Conservation (phyloP, 2,113 vertebrate species). For the Panthera tigris region DNA sequence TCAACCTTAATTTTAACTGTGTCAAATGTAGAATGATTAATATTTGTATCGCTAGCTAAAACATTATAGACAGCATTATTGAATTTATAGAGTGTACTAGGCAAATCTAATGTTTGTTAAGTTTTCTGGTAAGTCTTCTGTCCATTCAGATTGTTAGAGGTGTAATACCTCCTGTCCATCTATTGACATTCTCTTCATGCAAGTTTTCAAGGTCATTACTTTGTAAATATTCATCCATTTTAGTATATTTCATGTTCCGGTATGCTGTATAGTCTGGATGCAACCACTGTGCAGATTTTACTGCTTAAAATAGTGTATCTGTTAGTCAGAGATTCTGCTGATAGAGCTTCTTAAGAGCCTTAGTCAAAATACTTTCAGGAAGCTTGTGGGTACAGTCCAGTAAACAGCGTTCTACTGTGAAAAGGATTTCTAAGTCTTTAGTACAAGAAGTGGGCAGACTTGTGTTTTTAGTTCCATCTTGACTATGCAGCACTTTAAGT, state of each 20-base stretch:
- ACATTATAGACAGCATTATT: neutral
- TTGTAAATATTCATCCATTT: constrained; percentile 68
- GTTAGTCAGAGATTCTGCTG: constrained; percentile 82
- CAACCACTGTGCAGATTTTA: constrained; percentile 87
- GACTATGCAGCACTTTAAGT: constrained; percentile 77
- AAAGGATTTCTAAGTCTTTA: constrained; percentile 80
- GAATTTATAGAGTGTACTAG: neutral
- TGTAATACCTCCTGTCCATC: neutral
- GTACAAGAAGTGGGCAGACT: constrained; percentile 82
- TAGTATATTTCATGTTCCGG: constrained; percentile 73
- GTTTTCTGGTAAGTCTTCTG: constrained; percentile 4
- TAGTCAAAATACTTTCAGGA: constrained; percentile 84
- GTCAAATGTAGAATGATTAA: neutral
- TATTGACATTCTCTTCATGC: constrained; percentile 64
- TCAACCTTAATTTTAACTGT: constrained; percentile 35
- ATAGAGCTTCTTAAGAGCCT: constrained; percentile 80
- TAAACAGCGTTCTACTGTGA: constrained; percentile 85
- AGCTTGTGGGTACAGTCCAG: constrained; percentile 82
- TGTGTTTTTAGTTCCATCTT: constrained; percentile 83
- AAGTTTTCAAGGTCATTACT: constrained; percentile 74
- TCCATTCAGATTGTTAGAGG: neutral
- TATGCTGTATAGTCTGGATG: constrained; percentile 92
- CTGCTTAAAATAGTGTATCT: constrained; percentile 82
- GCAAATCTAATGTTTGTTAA: neutral
- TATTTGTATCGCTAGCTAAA: constrained; percentile 57